Conservation (phyloP, 2,888 invertebrate species). For the Mamestra brassicae region DNA sequence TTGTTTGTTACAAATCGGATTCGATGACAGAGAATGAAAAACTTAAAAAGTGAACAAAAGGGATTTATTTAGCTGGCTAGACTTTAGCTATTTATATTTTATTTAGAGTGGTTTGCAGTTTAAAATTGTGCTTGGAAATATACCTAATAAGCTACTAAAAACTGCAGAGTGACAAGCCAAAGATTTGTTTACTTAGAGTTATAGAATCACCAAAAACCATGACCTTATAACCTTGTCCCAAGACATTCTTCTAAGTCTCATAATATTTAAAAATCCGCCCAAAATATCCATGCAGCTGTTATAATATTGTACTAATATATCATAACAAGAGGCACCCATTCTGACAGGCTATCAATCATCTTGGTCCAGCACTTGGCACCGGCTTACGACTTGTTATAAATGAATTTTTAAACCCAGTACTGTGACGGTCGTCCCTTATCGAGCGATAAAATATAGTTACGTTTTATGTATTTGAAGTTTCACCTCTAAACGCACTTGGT, state of each 20-base stretch:
- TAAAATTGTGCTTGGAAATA: not conserved
- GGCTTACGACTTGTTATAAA: constrained; percentile 78
- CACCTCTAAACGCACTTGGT: constrained; percentile 14
- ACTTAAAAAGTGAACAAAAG: not conserved
- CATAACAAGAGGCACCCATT: constrained; percentile 60
- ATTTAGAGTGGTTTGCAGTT: not conserved
- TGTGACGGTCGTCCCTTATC: constrained; percentile 40
- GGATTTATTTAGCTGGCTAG: not conserved
- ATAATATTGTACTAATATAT: constrained; percentile 68
- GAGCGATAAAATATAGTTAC: constrained; percentile 42
- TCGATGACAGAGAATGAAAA: not conserved
- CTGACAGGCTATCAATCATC: constrained; percentile 78
- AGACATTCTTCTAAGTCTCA: not conserved
- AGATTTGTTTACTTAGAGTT: not conserved
- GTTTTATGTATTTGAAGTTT: not conserved
- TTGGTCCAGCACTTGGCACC: constrained; percentile 75
- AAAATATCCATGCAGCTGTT: constrained; percentile 61
- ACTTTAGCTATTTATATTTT: not conserved
- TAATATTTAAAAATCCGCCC: constrained; percentile 34
- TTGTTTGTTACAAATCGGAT: not conserved
- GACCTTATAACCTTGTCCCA: constrained; percentile 4
- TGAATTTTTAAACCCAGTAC: constrained; percentile 75
- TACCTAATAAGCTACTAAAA: too few relatives aligned
- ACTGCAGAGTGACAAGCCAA: too few relatives aligned
- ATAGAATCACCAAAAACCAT: not conserved